Base-by-base conservation (phyloP, 2,113 vertebrate species). In the Antechinus stuartii region DNA sequence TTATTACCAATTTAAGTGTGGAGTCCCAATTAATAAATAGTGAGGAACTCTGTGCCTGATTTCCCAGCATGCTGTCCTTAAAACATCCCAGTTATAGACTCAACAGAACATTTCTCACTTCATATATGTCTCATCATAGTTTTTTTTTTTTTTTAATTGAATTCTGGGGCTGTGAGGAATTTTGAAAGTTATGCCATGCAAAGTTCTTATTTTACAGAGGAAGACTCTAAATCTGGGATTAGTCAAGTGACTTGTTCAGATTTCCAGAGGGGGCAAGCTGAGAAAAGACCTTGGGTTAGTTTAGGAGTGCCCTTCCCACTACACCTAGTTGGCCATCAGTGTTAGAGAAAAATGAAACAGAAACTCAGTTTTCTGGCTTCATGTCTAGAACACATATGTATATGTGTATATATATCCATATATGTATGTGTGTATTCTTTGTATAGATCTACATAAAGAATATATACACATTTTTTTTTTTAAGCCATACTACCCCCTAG, bases 1-100 rank as follows among this genome's bases (percentile, higher is more conserved):
- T 96, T 98, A 94, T 98, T 98, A 93, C 95, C 98, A 98, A 98
- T 98, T 97, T 35, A 98, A 96, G 91, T 95, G 97, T 98, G 97
- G 95, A 96, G 92, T 97, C 98, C 97, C 97, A 98, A 49, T 97
- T 98, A 98, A 90, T 92, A 91, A 94, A 96, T 97, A 96, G 90
- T 94, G 95, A 97, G 96, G 92, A 95, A 97, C 0, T 97, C 93
- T 3, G 91, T 96, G 91, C 91, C 92, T 96, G 91, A 95, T 91
- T 96, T 96, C 35, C 50, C 2, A 94, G 49, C 93, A 61, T 93
- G 52, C 2, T 90, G 8, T 84, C 26, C 92, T 96, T 53, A 54
- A 8, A 16, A 92, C 12, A 68, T 91, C 25, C 68, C n/a, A 47
- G 49, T 96, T n/a, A 90, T 76, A 94, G 95, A 50, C 91, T 95